Percentiles rank a stretch among this genome's conserved stretches.
Evolutionary conservation across 2,797 vertebrate genomes (phyloP).

Genomic region (Schizopygopsis pylzovi): DNA sequence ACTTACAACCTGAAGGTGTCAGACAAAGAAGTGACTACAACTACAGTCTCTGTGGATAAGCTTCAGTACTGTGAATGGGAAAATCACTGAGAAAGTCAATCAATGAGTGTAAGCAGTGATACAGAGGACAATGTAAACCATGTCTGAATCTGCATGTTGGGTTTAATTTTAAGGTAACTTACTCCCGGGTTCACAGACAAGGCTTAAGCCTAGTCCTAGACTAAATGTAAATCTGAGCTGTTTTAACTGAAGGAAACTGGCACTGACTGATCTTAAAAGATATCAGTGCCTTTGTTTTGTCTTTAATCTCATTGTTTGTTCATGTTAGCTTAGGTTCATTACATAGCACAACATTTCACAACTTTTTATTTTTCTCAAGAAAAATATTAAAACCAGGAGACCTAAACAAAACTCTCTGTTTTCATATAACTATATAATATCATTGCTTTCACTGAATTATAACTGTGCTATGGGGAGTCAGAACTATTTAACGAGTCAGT

Average conservation of each 20-base stretch:
- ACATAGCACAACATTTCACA: not conserved
- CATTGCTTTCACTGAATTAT: not conserved
- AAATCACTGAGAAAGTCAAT: not conserved
- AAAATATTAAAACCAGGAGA: not conserved
- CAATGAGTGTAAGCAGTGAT: not conserved
- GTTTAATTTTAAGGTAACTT: not conserved
- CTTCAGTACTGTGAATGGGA: not conserved
- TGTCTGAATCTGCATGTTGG: not conserved
- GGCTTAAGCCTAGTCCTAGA: too few species aligned
- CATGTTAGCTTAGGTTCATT: not conserved
- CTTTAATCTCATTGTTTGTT: not conserved
- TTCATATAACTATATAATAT: not conserved
- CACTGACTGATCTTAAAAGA: too few species aligned
- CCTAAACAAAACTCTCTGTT: not conserved
- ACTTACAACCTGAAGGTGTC: conserved; percentile 48
- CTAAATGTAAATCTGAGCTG: too few species aligned
- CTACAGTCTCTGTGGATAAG: not conserved
- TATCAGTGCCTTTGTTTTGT: too few species aligned
- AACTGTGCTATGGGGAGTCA: not conserved
- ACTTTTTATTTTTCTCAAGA: not conserved
- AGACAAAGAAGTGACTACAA: not conserved
- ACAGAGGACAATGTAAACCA: not conserved
- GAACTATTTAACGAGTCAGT: not conserved
- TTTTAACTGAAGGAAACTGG: too few species aligned
- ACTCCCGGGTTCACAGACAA: too few species aligned